These are phyloP conservation scores for Pseudotriccus pelzelni DNA, from an alignment of 2,797 vertebrate genomes.

Conservation along the genomic window DNA sequence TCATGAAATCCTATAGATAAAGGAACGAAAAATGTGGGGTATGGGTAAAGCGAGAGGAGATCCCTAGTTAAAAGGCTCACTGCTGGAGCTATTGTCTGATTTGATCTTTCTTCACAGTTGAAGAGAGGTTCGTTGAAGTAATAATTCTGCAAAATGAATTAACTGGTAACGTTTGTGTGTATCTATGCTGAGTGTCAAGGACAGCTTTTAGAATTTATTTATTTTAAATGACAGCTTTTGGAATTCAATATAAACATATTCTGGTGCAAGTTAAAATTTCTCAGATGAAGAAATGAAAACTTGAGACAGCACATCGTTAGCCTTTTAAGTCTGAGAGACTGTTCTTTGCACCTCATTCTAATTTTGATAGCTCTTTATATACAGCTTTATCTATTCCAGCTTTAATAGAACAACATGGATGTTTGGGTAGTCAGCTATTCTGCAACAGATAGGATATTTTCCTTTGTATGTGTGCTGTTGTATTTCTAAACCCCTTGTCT, in stretches of 20 bases:
- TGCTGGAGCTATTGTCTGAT: background rate
- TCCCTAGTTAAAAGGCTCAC: background rate
- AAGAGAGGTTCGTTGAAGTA: background rate
- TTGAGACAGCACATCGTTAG: constrained; percentile 2
- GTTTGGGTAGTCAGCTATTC: background rate
- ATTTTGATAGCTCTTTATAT: background rate
- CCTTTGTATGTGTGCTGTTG: background rate
- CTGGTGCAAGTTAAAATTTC: constrained; percentile 41
- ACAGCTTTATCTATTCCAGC: background rate
- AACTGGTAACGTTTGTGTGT: background rate
- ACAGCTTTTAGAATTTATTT: constrained; percentile 40
- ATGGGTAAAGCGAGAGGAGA: background rate
- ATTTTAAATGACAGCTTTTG: constrained; percentile 49
- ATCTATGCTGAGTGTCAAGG: constrained; percentile 14
- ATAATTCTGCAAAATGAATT: constrained; percentile 20
- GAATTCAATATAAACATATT: constrained; percentile 50
- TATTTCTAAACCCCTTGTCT: background rate
- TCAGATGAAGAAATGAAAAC: background rate
- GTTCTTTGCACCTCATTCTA: constrained; percentile 40
- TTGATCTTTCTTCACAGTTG: constrained; percentile 6
- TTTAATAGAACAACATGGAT: background rate
- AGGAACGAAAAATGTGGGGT: background rate
- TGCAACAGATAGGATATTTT: background rate
- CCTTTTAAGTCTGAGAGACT: constrained; percentile 22
- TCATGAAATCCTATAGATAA: background rate